Evolutionary conservation across 2,113 vertebrate species (phyloP).

Genomic region (Oplegnathus fasciatus): DNA sequence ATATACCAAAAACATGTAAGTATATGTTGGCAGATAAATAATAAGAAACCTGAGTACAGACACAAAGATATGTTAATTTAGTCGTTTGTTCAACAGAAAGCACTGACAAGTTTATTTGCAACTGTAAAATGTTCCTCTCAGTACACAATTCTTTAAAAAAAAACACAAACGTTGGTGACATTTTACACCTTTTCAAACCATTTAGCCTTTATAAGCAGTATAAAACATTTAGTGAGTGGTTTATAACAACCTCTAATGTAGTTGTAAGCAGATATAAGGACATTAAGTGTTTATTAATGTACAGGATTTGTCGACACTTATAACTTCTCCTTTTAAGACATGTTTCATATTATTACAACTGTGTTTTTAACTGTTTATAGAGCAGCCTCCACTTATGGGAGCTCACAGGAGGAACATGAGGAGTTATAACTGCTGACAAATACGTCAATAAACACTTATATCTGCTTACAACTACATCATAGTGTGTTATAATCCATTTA

Average conservation of each 20-base stretch:
- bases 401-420: not conserved
- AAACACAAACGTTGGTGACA: not conserved
- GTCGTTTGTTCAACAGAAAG: not conserved
- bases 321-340: not conserved
- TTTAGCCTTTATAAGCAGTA: not conserved
- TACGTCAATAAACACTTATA: not conserved
- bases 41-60: not conserved
- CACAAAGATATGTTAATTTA: not conserved
- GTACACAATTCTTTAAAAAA: not conserved
- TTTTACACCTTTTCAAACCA: no score
- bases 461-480: not conserved
- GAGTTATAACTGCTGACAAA: not conserved
- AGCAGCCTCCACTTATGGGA: not conserved
- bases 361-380: not conserved
- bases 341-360: not conserved
- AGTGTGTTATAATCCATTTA: not conserved
- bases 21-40: not conserved
- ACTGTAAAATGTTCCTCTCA: not conserved
- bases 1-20: not conserved
- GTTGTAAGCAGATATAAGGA: not conserved
- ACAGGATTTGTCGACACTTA: not conserved
- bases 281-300: not conserved
- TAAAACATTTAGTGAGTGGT: no score
- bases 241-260: not conserved
- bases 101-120: not conserved